Conservation (phyloP, 2,113 vertebrate species). For the Mobula hypostoma region DNA sequence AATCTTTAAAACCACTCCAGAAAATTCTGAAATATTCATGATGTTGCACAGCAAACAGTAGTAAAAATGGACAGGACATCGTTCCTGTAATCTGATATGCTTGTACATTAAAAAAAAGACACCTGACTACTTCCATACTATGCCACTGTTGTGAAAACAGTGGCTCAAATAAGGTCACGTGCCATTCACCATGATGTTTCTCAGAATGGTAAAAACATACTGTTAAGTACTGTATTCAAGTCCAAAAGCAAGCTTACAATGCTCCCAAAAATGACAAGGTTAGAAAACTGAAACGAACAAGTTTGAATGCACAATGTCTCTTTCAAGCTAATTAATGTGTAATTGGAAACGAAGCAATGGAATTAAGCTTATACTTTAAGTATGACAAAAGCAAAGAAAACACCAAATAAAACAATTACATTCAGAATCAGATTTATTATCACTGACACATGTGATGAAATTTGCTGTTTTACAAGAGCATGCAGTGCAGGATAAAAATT, state of each 20-base stretch:
- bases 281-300: not conserved
- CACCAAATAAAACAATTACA: not conserved
- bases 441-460: too few species aligned
- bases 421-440: not conserved
- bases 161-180: not conserved
- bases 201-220: not conserved
- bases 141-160: not conserved
- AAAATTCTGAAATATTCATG: not conserved
- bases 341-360: not conserved
- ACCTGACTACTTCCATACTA: not conserved
- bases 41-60: not conserved
- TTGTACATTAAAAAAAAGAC: not conserved
- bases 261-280: not conserved
- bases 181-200: not conserved
- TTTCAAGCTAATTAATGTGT: not conserved
- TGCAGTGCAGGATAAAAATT: too few species aligned
- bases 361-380: not conserved
- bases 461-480: too few species aligned
- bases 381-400: not conserved
- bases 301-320: not conserved
- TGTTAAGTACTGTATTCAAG: too few species aligned
- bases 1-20: not conserved
- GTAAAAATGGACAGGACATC: not conserved
- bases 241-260: not conserved
- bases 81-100: not conserved